phyloP scores from a whole-genome alignment of 2,888 invertebrate species.

The Girardia tigrina region DNA sequence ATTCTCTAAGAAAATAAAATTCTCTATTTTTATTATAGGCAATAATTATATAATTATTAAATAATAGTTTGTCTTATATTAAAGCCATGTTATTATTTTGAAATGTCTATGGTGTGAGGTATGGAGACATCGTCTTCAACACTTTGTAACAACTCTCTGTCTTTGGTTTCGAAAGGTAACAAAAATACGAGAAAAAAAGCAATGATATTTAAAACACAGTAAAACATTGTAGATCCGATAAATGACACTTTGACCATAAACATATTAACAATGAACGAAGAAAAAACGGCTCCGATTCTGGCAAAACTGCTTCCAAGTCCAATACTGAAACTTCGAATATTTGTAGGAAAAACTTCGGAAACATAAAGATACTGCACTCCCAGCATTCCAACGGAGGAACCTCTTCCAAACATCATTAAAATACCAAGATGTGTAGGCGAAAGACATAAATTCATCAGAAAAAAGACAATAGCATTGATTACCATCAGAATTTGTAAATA shows the following conservation, averaged over 20 bases:
- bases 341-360: not conserved
- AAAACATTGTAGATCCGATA: not conserved
- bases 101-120: not conserved
- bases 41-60: too few species aligned
- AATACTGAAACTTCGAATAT: not conserved
- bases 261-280: not conserved
- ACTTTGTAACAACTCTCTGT: not conserved
- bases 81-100: too few species aligned
- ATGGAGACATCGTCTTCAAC: not conserved
- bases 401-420: conserved; percentile 4
- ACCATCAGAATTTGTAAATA: not conserved
- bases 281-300: not conserved
- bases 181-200: not conserved
- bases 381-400: not conserved
- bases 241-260: not conserved
- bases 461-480: not conserved
- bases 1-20: too few species aligned
- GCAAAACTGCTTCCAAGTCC: not conserved
- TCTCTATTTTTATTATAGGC: too few species aligned
- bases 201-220: not conserved
- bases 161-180: not conserved
- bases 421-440: not conserved
- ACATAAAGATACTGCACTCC: not conserved
- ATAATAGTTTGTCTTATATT: too few species aligned
- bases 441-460: not conserved